These are phyloP conservation scores for Agelaius tricolor DNA, from an alignment of 2,113 vertebrate genomes.

Conservation along the genomic window DNA sequence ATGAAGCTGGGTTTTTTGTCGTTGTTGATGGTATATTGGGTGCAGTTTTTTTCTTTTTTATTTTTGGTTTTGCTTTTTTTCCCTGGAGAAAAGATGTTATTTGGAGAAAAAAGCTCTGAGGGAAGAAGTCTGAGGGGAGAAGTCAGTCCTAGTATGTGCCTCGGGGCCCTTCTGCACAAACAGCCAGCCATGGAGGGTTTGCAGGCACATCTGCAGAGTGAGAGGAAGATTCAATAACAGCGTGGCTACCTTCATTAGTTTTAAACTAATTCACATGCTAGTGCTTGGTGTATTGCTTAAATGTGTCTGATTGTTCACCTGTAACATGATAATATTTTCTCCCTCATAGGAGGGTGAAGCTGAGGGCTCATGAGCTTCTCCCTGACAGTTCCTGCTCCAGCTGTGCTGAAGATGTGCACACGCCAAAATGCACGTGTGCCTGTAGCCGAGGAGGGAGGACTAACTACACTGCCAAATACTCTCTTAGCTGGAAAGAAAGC, in stretches of 20 bases:
- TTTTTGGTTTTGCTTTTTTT: not conserved
- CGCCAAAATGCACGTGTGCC: fast-evolving
- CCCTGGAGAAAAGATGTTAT: not conserved
- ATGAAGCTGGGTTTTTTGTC: not conserved
- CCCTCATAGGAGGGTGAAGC: not conserved
- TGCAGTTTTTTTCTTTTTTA: not conserved
- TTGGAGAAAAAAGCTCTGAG: not conserved
- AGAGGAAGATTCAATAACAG: not conserved
- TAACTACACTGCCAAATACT: not conserved
- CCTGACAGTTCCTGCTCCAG: not conserved
- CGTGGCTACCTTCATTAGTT: not conserved
- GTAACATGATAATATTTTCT: not conserved
- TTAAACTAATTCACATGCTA: not conserved
- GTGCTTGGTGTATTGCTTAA: not conserved
- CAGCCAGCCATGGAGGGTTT: not conserved
- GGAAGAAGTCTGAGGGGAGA: not conserved
- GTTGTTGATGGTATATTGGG: not conserved
- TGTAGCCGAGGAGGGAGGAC: not conserved
- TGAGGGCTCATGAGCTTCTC: not conserved
- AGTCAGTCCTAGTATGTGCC: not conserved
- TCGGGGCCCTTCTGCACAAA: not conserved
- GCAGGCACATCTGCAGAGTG: not conserved
- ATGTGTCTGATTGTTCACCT: not conserved
- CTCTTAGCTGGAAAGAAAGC: not conserved
- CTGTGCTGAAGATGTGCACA: not conserved